Base-by-base conservation (phyloP, 1,140 invertebrate genomes). In the Orchestia grillus region DNA sequence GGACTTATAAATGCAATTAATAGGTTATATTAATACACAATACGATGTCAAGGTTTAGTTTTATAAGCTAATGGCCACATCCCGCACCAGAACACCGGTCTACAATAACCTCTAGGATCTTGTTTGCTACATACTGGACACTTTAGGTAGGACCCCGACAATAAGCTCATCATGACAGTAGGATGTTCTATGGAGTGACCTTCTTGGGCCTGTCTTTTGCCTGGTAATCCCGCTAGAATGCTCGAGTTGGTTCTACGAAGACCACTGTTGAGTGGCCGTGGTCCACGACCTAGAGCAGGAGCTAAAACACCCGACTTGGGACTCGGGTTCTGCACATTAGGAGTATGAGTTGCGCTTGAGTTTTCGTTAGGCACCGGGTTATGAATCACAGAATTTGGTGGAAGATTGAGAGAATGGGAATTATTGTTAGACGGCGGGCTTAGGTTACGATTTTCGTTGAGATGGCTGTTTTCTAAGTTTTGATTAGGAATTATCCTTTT, bases 41-140 rank as follows among this genome's bases (percentile, higher is more conserved):
- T 77, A 23, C 19, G 11, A 77, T 77, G 28, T 77, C 44, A 91
- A 8, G 88, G 88, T 36, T 91, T 91, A 42, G 88, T 91, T 91
- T 91, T 91, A 91, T 11, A 11, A 91, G 88, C 88, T 43, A 91
- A 91, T 43, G 88, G 88, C 88, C 88, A 91, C 44, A 91, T 42
- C 44, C 88, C 88, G 41, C 88, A 91, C 88, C 88, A 91, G 42
- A 91, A 91, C 15, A 91, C 88, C 42, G 88, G 88, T 91, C 88
- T 91, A 28, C 88, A 91, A 91, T 43, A 91, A 6, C 88, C 88
- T 28, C 88, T 91, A 42, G 88, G 88, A 91, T 91, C 88, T 44
- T 91, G 88, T 44, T 91, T 91, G 42, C 88, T 91, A 41, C 88
- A 91, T 16, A 91, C 41, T 11, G 88, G 88, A 43, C 88, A 91